Evolutionary conservation across 1,140 invertebrate genomes (phyloP).

Genomic region (Drosophila tristis): DNA sequence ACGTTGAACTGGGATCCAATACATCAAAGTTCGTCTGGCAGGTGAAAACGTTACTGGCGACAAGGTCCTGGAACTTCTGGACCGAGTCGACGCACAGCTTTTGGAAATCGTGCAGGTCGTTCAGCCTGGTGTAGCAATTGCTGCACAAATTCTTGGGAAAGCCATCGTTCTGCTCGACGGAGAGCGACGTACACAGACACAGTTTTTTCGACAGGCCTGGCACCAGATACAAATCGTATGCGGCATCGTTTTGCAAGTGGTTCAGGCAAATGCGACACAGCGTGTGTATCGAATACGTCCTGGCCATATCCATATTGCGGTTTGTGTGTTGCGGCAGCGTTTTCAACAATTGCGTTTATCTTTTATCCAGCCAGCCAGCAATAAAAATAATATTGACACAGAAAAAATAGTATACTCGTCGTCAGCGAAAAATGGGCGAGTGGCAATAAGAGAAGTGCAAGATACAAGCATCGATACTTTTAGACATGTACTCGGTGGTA

Average conservation of each 20-base stretch:
- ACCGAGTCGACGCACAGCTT: constrained; percentile 75
- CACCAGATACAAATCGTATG: constrained; percentile 75
- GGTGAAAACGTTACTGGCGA: constrained; percentile 67
- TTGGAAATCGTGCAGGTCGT: constrained; percentile 78
- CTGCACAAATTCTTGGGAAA: constrained; percentile 79
- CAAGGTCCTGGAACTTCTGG: constrained; percentile 76
- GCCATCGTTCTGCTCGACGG: constrained; percentile 78
- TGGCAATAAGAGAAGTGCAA: constrained; percentile 40
- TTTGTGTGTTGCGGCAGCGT: constrained; percentile 14
- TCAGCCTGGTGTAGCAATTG: constrained; percentile 70
- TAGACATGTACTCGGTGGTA: constrained; percentile 21
- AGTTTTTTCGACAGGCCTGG: constrained; percentile 80
- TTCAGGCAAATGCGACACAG: constrained; percentile 80
- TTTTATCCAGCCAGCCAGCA: constrained; percentile 54
- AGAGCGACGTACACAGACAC: constrained; percentile 72
- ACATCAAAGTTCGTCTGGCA: constrained; percentile 68
- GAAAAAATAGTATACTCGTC: constrained; percentile 78
- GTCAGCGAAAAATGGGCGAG: constrained; percentile 43
- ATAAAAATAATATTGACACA: constrained; percentile 78
- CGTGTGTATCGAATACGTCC: constrained; percentile 74
- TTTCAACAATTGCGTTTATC: constrained; percentile 6
- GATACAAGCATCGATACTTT: constrained; percentile 34
- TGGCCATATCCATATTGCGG: constrained; percentile 63
- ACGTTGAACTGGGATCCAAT: constrained; percentile 49
- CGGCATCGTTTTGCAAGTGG: constrained; percentile 71